These are phyloP conservation scores for Zaprionus camerounensis DNA, from an alignment of 1,140 invertebrate genomes.

Conservation along the genomic window DNA sequence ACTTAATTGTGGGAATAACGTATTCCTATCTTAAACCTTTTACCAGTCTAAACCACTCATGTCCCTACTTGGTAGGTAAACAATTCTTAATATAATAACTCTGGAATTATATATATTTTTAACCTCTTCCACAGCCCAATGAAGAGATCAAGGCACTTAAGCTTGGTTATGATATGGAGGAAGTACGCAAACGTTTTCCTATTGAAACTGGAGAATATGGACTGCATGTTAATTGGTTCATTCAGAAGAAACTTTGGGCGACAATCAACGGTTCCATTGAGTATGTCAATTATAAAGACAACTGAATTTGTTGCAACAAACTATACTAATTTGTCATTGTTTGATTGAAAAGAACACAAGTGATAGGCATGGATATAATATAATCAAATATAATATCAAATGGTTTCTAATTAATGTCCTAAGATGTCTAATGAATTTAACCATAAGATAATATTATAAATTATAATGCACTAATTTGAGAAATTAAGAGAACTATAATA, in stretches of 20 bases:
- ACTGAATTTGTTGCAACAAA: background rate
- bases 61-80: conserved; percentile 30
- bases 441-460: too few species aligned
- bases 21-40: background rate
- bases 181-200: conserved; percentile 28
- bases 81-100: background rate
- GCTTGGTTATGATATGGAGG: conserved; percentile 24
- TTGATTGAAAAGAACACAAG: too few species aligned
- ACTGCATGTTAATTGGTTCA: background rate
- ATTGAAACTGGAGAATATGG: conserved; percentile 45
- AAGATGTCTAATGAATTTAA: too few species aligned
- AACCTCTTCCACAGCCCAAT: background rate
- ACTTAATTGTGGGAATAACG: background rate
- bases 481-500: too few species aligned
- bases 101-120: background rate
- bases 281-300: conserved; percentile 34
- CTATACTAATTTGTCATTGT: too few species aligned
- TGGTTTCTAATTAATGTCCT: too few species aligned
- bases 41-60: conserved; percentile 9
- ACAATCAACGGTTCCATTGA: conserved; percentile 25
- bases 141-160: background rate
- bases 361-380: too few species aligned
- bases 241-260: background rate
- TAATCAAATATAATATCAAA: too few species aligned
- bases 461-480: too few species aligned